Evolutionary conservation across 2,797 vertebrate genomes (phyloP), one percentile per base, ranked within the genome.

Genomic region (Rhincodon typus): DNA sequence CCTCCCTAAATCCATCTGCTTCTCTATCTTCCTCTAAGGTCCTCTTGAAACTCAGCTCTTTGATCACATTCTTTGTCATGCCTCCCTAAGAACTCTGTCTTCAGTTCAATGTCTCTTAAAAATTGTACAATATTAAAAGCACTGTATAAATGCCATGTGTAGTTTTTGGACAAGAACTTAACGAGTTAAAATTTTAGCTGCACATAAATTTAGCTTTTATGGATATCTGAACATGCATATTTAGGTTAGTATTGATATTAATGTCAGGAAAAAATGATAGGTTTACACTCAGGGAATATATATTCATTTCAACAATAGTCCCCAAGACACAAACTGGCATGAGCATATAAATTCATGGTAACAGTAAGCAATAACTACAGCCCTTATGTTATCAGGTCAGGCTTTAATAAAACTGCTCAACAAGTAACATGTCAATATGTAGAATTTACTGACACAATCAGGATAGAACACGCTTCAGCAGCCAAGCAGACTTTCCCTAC

Each of bases 401-500:
- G 96, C 96, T 96, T 96, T 95, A 96, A 95, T 95, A 94, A 95
- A 96, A 34, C 96, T 94, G 96, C 96, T 96, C 96, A 96, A 96
- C 95, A 96, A 96, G 96, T 96, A 96, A 96, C 96, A 96, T 82
- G 96, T 96, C 96, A 88, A 96, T 96, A 94, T 96, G 97, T 96
- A 96, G 96, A 88, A 96, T 96, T 95, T 96, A 97, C 96, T 96
- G 96, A 96, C 96, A 96, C 96, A 82, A 95, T 96, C 94, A 46
- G 66, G 96, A 96, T 66, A 15, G 13, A 96, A 96, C 91, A 21
- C 82, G 96, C 96, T 97, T 96, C 96, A 96, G 96, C 96, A 96
- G 96, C 96, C 96, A 70, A 96, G 96, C 96, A 97, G 96, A 96
- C 96, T 96, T 97, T 53, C 70, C 97, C 96, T 96, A 97, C 96